Conservation (phyloP, 2,113 vertebrate species). For the Theristicus caerulescens region DNA sequence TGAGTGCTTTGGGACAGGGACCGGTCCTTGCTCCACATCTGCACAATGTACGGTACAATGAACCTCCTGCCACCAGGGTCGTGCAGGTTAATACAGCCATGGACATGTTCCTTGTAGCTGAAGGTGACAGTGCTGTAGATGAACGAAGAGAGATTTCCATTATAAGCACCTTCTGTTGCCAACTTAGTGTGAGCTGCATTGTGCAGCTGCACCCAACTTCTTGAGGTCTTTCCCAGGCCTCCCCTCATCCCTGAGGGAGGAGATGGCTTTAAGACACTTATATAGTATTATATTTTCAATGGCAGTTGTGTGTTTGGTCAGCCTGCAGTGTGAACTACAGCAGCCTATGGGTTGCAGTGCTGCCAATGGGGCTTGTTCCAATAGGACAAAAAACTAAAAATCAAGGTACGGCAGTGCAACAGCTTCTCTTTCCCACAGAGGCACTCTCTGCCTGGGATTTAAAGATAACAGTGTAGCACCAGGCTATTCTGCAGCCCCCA, state of each 20-base stretch:
- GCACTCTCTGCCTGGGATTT: neutral
- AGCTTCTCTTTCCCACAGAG: neutral
- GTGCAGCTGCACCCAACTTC: neutral
- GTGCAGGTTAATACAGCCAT: neutral
- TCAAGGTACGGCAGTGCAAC: neutral
- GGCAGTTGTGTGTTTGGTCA: neutral
- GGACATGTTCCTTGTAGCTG: neutral
- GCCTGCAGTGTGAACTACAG: neutral
- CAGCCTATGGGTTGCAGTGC: neutral
- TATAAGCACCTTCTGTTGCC: neutral
- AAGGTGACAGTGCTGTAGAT: neutral
- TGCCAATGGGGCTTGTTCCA: neutral
- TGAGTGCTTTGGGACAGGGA: neutral
- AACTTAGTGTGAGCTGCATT: fast-evolving
- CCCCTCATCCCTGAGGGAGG: neutral
- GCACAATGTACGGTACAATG: neutral
- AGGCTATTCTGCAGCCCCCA: neutral
- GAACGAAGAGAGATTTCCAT: neutral
- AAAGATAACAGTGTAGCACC: neutral
- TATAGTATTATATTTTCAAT: neutral
- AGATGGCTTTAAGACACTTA: neutral
- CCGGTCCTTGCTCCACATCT: neutral
- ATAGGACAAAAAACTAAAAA: neutral
- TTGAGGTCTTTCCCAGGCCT: neutral
- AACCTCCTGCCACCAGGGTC: neutral